Percentiles rank a stretch among this genome's conserved stretches.
phyloP scores from a whole-genome alignment of 1,140 invertebrate species.

The Acromyrmex heyeri region DNA sequence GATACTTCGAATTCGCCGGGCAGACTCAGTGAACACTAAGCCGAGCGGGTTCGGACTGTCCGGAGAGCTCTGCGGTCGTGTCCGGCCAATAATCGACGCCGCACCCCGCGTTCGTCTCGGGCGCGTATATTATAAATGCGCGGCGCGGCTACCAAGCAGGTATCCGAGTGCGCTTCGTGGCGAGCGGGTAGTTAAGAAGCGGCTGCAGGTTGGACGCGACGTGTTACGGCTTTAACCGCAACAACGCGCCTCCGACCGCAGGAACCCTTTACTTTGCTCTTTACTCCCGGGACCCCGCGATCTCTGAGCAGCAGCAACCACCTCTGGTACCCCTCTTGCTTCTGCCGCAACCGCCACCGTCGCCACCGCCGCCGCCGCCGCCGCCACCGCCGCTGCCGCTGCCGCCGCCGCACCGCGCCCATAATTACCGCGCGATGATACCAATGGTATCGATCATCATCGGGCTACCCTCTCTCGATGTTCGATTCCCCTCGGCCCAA shows the following conservation, averaged over 20 bases:
- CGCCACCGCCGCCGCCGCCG: conserved; percentile 22
- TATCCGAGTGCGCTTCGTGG: conserved; percentile 60
- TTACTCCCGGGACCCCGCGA: conserved; percentile 68
- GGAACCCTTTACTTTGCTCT: conserved; percentile 82
- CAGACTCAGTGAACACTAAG: neutral
- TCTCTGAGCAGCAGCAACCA: conserved; percentile 69
- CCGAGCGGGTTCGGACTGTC: conserved; percentile 48
- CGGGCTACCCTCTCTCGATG: conserved; percentile 60
- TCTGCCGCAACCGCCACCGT: neutral
- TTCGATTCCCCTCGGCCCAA: conserved; percentile 67
- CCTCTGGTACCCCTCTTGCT: conserved; percentile 17
- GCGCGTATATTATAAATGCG: conserved; percentile 76
- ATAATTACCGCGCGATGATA: conserved; percentile 81
- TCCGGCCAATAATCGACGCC: conserved; percentile 74
- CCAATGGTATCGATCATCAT: conserved; percentile 78
- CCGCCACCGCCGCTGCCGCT: conserved; percentile 17
- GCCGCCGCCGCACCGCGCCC: conserved; percentile 50
- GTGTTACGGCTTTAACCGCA: conserved; percentile 85
- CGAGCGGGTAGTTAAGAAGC: conserved; percentile 82
- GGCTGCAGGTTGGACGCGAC: conserved; percentile 81
- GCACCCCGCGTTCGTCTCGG: conserved; percentile 50
- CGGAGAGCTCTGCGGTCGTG: conserved; percentile 73
- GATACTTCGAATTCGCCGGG: conserved; percentile 69
- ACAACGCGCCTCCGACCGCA: conserved; percentile 84
- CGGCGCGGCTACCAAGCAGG: conserved; percentile 70